Conservation (phyloP, 2,113 vertebrate species). For the Burhinus bistriatus region DNA sequence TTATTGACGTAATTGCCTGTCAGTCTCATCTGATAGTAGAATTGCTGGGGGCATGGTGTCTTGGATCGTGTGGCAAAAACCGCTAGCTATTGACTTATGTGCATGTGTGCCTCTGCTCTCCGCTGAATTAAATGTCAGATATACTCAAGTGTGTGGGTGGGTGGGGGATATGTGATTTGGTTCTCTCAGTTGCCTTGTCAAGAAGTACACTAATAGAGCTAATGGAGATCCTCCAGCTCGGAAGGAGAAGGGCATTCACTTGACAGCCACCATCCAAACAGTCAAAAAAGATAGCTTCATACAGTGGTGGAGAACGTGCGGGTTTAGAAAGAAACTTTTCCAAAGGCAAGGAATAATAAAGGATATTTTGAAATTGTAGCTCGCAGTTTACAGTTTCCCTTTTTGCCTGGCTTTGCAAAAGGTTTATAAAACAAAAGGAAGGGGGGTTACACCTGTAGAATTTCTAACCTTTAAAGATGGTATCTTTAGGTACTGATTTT, state of each 20-base stretch:
- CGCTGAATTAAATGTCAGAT: constrained; percentile 53
- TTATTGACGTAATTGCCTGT: constrained; percentile 58
- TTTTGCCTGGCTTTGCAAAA: not conserved
- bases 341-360: not conserved
- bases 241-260: not conserved
- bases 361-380: not conserved
- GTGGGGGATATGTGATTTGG: constrained; percentile 26
- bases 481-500: not conserved
- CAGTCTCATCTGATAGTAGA: constrained; percentile 56
- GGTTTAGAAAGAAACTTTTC: not conserved
- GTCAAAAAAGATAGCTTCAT: not conserved
- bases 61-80: constrained; percentile 43
- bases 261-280: constrained; percentile 37
- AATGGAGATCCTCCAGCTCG: not conserved
- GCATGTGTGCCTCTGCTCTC: constrained; percentile 32
- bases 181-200: constrained; percentile 32
- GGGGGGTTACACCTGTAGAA: not conserved
- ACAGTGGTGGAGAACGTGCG: not conserved
- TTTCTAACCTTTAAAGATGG: not conserved
- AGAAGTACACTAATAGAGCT: constrained; percentile 8
- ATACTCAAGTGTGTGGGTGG: constrained; percentile 9
- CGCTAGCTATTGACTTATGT: constrained; percentile 42
- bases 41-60: constrained; percentile 55
- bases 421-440: not conserved
- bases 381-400: not conserved